Evolutionary conservation across 2,113 vertebrate genomes (phyloP).

Genomic region (Pteropus alecto): DNA sequence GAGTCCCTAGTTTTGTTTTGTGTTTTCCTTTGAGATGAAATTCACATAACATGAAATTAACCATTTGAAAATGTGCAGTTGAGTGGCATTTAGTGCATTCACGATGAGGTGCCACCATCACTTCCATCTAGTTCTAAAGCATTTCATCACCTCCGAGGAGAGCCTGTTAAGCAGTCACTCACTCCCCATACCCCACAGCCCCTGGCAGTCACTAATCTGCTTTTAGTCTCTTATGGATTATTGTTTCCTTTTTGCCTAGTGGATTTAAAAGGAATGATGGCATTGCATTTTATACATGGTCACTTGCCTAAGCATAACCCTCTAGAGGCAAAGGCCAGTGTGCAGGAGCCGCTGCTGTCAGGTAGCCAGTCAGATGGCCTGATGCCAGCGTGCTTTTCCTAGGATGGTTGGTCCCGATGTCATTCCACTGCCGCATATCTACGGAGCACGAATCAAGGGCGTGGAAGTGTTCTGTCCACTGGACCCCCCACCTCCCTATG

Average conservation of each 20-base stretch:
- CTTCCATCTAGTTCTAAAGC: neutral
- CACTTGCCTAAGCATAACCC: neutral
- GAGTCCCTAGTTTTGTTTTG: neutral
- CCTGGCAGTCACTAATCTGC: no score
- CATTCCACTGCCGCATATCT: constrained; percentile 86
- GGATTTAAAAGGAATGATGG: neutral
- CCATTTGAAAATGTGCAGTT: neutral
- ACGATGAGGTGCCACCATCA: fast-evolving
- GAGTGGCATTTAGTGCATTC: neutral
- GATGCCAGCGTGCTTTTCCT: neutral
- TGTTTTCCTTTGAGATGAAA: neutral
- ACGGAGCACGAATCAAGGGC: constrained; percentile 83
- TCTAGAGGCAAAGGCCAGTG: neutral
- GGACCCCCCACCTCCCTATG: constrained; percentile 89
- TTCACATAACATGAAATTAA: neutral
- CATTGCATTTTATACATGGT: neutral
- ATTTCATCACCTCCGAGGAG: neutral
- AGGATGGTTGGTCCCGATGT: constrained; percentile 82
- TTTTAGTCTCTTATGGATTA: neutral
- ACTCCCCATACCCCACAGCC: no score
- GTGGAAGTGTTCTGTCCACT: constrained; percentile 88
- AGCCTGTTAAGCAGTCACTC: neutral
- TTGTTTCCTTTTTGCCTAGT: neutral
- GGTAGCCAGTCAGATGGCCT: neutral
- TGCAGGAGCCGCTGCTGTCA: neutral